These are phyloP conservation scores for Paratilapia polleni DNA, from an alignment of 2,113 vertebrate species.

Conservation along the genomic window DNA sequence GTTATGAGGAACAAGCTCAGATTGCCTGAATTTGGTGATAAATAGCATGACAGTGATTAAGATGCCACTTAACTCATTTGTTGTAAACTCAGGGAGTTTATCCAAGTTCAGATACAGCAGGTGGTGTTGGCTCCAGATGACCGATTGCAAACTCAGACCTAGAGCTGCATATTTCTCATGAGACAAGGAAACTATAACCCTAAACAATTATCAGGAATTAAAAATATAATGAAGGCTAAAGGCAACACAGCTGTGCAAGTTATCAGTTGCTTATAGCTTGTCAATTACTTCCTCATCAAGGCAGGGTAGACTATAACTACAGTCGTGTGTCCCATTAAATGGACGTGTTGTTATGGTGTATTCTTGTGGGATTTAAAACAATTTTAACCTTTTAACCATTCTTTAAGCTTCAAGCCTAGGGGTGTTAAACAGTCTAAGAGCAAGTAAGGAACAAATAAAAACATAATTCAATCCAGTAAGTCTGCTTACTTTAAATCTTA, in stretches of 20 bases:
- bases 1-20: background rate
- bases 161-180: background rate
- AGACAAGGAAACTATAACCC: background rate
- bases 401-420: background rate
- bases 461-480: background rate
- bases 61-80: background rate
- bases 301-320: background rate
- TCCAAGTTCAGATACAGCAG: background rate
- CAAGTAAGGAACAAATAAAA: background rate
- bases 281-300: background rate
- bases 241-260: background rate
- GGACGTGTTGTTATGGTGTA: background rate
- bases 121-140: background rate
- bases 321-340: background rate
- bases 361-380: background rate
- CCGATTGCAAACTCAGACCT: background rate
- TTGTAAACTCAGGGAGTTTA: background rate
- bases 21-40: too few relatives aligned
- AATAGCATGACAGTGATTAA: too few relatives aligned
- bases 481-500: background rate
- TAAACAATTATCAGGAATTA: background rate
- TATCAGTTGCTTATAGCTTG: background rate
- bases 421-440: background rate
- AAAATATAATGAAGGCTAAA: background rate
- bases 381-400: background rate